These are phyloP conservation scores for Cantharis lateralis DNA, from an alignment of 2,888 invertebrate species.

Conservation along the genomic window DNA sequence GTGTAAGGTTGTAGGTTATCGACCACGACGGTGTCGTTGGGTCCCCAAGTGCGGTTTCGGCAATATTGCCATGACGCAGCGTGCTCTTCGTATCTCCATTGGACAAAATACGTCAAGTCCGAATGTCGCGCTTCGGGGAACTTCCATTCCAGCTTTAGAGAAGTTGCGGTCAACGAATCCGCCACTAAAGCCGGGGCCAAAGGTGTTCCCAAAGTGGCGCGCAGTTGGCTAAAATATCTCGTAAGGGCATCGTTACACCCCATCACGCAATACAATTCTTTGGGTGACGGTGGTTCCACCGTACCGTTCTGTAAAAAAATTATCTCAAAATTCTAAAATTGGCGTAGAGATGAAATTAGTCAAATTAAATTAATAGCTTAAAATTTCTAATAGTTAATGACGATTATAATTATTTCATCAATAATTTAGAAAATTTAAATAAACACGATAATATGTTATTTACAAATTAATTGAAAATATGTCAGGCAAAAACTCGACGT, in stretches of 20 bases:
- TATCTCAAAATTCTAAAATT: background rate
- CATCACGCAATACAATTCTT: conserved; percentile 77
- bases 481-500: background rate
- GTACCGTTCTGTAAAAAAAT: conserved; percentile 70
- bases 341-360: conserved; percentile 4
- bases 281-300: conserved; percentile 67
- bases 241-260: conserved; percentile 83
- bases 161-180: conserved; percentile 75
- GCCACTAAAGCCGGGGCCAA: conserved; percentile 75
- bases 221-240: conserved; percentile 71
- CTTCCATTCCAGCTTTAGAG: conserved; percentile 80
- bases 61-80: conserved; percentile 83
- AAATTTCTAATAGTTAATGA: background rate
- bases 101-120: conserved; percentile 66
- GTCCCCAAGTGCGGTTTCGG: conserved; percentile 70
- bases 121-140: conserved; percentile 60
- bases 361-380: conserved; percentile 7
- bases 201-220: conserved; percentile 70
- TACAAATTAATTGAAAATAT: background rate
- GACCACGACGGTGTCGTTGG: conserved; percentile 67
- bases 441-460: background rate
- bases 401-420: background rate
- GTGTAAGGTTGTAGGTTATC: conserved; percentile 85
- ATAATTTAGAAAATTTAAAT: background rate
- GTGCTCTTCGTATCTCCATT: conserved; percentile 75